A percentile compares a stretch with the other conserved stretches of the same genome.
These are phyloP conservation scores for Natrix natrix DNA, from an alignment of 2,797 vertebrate genomes.

Conservation along the genomic window DNA sequence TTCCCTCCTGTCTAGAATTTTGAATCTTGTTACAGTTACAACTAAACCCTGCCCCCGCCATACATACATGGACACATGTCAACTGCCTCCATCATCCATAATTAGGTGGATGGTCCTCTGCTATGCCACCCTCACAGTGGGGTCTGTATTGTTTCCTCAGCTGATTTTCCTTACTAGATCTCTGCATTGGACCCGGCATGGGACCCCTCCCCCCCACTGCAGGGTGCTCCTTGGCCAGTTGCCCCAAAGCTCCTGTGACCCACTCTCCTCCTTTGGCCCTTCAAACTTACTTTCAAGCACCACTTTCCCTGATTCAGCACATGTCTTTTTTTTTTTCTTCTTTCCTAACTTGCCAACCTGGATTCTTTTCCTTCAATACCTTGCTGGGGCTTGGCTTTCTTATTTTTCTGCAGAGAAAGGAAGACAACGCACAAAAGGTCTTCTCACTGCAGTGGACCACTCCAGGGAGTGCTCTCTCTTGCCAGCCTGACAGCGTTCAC, in stretches of 20 bases:
- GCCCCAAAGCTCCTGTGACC: background rate
- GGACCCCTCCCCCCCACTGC: background rate
- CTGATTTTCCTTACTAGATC: too few species aligned
- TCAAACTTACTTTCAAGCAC: background rate
- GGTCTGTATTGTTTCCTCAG: background rate
- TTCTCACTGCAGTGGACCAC: background rate
- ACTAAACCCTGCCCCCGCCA: background rate
- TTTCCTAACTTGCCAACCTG: background rate
- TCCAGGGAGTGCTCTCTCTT: background rate
- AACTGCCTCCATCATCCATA: background rate
- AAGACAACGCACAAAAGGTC: background rate
- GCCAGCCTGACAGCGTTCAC: background rate
- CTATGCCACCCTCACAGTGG: background rate
- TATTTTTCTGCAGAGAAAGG: background rate
- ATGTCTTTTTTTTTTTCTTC: background rate
- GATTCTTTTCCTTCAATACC: background rate
- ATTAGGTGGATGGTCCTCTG: background rate
- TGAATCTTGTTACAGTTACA: background rate
- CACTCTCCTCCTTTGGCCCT: background rate
- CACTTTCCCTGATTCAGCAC: background rate
- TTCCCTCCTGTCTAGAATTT: background rate
- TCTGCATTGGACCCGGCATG: background rate
- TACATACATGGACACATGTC: background rate
- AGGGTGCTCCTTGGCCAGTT: background rate
- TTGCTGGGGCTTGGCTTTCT: background rate